Evolutionary conservation across 2,797 vertebrate species (phyloP), one percentile per base, ranked within the genome.

Genomic region (Parauchenoglanis ngamensis): DNA sequence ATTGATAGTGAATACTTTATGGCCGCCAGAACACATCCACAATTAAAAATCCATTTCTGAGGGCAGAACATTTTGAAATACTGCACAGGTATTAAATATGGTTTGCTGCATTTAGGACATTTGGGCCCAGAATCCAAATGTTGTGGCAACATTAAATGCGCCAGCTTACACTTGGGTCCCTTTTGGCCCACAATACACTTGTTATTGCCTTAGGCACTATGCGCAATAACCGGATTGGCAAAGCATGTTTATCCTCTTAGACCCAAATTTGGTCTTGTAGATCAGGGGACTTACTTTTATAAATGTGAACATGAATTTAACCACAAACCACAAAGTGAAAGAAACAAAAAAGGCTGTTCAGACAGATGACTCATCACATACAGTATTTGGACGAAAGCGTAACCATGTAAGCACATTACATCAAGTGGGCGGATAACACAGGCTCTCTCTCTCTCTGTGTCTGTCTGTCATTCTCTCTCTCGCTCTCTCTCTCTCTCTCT

Each of bases 281-380:
- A 19, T 63, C 28, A 40, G 61, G 61, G 56, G 6, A 12, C 28
- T 87, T 61, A 65, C 57, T 65, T 82, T 76, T 57, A 54, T 7
- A 83, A 57, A 67, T 84, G 25, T 70, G 61, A 83, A 44, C 67
- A 77, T 49, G 31, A 35, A 77, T 77, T 76, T 52, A 54, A 63
- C 4, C 12, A 87, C 56, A 65, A 54, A 31, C 4, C 12, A 87
- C 56, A 65, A 54, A 35, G 17, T 54, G 25, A 6, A 3, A 13
- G 40, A 72, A 70, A 68, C 11, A 86, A 56, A 21, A 40, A 56
- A 76, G 67, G 11, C 67, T 81, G n/a, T 75, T 80, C 40, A 63
- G 57, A 61, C 17, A 23, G 49, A 84, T 89, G 83, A 89, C 52
- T 89, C 78, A 89, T 70, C 72, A 84, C n/a, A 54, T 78, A 79